Evolutionary conservation across 2,888 invertebrate genomes (phyloP).

Genomic region (Esperia sulphurella): DNA sequence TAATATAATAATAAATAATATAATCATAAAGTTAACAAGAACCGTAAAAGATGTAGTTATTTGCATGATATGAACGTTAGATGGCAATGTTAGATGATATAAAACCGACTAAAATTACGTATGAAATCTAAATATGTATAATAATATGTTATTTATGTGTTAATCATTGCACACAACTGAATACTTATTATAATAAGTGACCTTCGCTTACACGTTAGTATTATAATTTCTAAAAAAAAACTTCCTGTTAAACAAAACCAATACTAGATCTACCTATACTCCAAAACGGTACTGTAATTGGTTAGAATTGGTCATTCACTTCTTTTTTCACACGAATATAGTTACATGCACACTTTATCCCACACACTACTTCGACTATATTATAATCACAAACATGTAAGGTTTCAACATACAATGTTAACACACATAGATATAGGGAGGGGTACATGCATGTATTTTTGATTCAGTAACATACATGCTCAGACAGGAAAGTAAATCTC

Average conservation of each 20-base stretch:
- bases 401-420: background rate
- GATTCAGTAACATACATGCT: background rate
- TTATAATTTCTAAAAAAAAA: too few relatives aligned
- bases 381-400: background rate
- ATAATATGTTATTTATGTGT: too few relatives aligned
- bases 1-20: too few relatives aligned
- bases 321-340: conserved; percentile 58
- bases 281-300: too few relatives aligned
- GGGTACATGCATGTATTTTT: background rate
- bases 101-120: too few relatives aligned
- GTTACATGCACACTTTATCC: conserved; percentile 40
- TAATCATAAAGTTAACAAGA: too few relatives aligned
- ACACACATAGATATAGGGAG: background rate
- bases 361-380: conserved; percentile 18
- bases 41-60: background rate
- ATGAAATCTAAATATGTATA: too few relatives aligned
- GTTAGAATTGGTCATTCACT: conserved; percentile 63
- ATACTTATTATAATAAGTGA: too few relatives aligned
- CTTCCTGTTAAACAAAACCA: too few relatives aligned
- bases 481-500: background rate
- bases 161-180: too few relatives aligned
- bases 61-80: background rate
- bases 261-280: too few relatives aligned
- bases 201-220: too few relatives aligned
- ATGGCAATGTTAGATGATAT: background rate